A percentile compares a stretch with the other conserved stretches of the same genome.
phyloP scores from a whole-genome alignment of 2,888 invertebrate species.

The Hydrotaea diabolus region DNA sequence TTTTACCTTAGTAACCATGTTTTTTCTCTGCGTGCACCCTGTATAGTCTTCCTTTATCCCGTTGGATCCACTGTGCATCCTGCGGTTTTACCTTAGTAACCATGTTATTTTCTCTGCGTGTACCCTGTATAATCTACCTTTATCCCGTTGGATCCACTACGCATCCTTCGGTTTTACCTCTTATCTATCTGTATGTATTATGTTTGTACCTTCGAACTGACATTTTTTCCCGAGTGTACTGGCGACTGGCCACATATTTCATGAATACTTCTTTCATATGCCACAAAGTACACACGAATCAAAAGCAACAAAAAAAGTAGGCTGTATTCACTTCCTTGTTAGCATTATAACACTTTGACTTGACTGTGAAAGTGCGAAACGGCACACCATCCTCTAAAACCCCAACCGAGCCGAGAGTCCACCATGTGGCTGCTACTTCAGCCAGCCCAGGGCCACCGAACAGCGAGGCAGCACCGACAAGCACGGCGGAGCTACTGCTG shows the following conservation, averaged over 20 bases:
- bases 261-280: constrained; percentile 7
- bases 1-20: too few species aligned
- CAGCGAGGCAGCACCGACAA: too few species aligned
- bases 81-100: too few species aligned
- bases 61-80: too few species aligned
- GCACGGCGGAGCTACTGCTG: too few species aligned
- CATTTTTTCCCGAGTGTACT: not conserved
- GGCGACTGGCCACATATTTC: constrained; percentile 1
- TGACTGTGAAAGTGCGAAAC: constrained; percentile 65
- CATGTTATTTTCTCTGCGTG: too few species aligned
- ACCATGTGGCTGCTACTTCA: not conserved
- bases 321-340: constrained; percentile 62
- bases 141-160: too few species aligned
- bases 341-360: constrained; percentile 60
- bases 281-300: not conserved
- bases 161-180: too few species aligned
- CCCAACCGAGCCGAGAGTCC: not conserved
- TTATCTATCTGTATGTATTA: too few species aligned
- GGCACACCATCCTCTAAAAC: constrained; percentile 22
- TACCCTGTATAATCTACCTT: too few species aligned
- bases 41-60: too few species aligned
- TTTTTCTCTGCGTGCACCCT: too few species aligned
- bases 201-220: not conserved
- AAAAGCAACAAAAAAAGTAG: not conserved
- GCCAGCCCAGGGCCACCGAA: constrained; percentile 27